Evolutionary conservation across 2,888 invertebrate genomes (phyloP).

Genomic region (Lithophane socia): DNA sequence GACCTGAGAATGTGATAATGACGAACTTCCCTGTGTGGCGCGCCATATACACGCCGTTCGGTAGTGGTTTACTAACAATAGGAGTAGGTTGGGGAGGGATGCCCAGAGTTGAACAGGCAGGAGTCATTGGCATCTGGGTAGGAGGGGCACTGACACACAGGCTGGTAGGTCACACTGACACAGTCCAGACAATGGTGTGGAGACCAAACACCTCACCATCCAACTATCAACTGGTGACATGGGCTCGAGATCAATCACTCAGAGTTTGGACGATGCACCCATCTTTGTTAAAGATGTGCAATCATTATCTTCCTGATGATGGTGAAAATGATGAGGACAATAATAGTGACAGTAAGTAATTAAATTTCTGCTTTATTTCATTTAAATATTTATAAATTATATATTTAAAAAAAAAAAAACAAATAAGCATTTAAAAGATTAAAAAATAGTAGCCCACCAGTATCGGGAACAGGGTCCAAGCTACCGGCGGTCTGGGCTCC

Average conservation of each 20-base stretch:
- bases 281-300: slow-evolving; percentile 95
- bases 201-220: slow-evolving; percentile 92
- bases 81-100: slow-evolving; percentile 96
- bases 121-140: slow-evolving; percentile 89
- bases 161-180: slow-evolving; percentile 98
- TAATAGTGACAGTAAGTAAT: slow-evolving; percentile 85
- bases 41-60: slow-evolving; percentile 98
- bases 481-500: too few species aligned
- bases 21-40: slow-evolving; percentile 97
- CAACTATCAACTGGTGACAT: slow-evolving; percentile 97
- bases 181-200: slow-evolving; percentile 98
- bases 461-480: too few species aligned
- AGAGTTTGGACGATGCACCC: slow-evolving; percentile 97
- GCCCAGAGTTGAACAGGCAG: slow-evolving; percentile 94
- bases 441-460: too few species aligned
- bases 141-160: slow-evolving; percentile 94
- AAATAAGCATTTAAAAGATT: too few species aligned
- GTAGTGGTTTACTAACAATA: slow-evolving; percentile 97
- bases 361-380: neutral
- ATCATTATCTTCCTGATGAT: slow-evolving; percentile 91
- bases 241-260: slow-evolving; percentile 98
- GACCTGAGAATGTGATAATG: slow-evolving; percentile 95
- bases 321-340: slow-evolving; percentile 90
- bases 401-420: too few species aligned
- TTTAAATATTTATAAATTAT: too few species aligned